Conservation (phyloP, 1,140 invertebrate species). For the Mactra quadrangularis region DNA sequence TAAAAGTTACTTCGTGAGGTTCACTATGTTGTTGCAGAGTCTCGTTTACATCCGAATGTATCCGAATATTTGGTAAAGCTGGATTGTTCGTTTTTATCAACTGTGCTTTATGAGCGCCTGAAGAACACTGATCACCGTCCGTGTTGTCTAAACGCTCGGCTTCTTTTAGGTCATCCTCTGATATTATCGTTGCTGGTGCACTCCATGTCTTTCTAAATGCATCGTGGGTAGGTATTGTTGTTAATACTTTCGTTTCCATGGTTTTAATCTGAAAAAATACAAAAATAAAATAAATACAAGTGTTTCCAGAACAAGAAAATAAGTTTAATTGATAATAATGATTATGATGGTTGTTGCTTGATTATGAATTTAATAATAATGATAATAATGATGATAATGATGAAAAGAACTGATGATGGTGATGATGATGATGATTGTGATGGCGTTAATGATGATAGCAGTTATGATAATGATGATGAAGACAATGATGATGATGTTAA, state of each 20-base stretch:
- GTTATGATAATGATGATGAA: no score
- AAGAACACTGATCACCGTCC: conserved; percentile 20
- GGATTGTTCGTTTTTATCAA: conserved; percentile 29
- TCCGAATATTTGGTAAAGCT: conserved; percentile 34
- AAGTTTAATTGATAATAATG: no score
- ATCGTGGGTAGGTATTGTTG: conserved; percentile 27
- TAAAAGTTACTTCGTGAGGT: conserved; percentile 11
- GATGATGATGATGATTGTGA: no score
- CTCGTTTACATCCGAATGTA: conserved; percentile 24
- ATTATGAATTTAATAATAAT: no score
- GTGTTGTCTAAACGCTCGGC: conserved; percentile 40
- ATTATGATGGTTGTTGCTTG: no score
- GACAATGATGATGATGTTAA: no score
- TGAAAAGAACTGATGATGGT: no score
- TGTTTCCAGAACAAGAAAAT: no score
- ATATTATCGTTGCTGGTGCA: conserved; percentile 48
- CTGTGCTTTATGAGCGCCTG: not conserved
- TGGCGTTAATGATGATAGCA: no score
- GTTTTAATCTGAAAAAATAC: conserved; percentile 6
- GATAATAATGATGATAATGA: no score
- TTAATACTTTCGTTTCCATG: conserved; percentile 27
- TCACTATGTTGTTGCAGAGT: not conserved
- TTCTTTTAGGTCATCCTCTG: conserved; percentile 42
- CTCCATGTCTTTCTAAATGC: conserved; percentile 50
- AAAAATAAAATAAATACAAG: not conserved